phyloP scores from a whole-genome alignment of 2,797 vertebrate genomes.

The Crotalus adamanteus region DNA sequence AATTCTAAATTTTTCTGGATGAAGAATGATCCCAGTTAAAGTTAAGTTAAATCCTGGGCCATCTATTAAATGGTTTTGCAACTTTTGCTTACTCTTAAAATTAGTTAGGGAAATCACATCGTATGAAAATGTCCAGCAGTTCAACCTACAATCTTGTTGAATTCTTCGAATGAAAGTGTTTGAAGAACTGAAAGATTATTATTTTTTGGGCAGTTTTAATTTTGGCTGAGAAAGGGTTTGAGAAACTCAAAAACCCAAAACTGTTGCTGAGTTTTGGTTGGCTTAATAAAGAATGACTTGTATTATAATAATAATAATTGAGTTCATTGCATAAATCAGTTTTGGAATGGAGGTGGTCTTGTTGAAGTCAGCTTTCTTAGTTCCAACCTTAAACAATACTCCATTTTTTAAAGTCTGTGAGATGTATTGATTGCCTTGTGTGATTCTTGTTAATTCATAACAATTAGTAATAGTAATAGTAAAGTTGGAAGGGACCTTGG shows the following conservation, averaged over 20 bases:
- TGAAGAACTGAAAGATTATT: not conserved
- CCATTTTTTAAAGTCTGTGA: not conserved
- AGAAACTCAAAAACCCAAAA: not conserved
- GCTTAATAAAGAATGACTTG: not conserved
- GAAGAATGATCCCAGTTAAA: not conserved
- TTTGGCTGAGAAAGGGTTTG: not conserved
- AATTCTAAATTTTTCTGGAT: not conserved
- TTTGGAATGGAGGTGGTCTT: not conserved
- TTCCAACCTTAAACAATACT: accelerated
- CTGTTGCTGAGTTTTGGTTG: not conserved
- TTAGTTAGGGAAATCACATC: not conserved
- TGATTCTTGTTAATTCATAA: not conserved
- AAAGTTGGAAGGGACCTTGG: no score
- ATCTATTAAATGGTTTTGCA: not conserved
- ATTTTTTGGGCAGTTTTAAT: not conserved
- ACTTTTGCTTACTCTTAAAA: not conserved
- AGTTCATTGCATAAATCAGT: not conserved
- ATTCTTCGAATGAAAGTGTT: not conserved
- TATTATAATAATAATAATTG: no score
- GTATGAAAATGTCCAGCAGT: not conserved
- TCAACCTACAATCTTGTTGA: not conserved
- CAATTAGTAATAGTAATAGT: not conserved
- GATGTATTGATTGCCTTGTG: not conserved
- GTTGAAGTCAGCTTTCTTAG: not conserved
- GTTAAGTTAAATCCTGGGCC: not conserved